Evolutionary conservation across 2,113 vertebrate genomes (phyloP).

Genomic region (Burhinus oedicnemus): DNA sequence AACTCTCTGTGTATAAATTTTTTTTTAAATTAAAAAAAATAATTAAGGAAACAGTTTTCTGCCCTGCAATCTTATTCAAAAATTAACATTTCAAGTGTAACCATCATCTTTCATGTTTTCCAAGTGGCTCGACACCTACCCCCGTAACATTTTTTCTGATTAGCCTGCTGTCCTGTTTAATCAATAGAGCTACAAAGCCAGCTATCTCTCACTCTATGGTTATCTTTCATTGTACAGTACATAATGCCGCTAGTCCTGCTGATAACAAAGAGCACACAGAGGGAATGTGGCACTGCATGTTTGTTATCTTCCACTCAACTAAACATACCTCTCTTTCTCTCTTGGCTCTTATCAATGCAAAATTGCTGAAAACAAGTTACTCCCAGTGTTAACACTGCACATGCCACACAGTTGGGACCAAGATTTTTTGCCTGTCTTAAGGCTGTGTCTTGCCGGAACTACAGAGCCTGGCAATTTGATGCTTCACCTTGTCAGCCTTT

Average conservation of each 20-base stretch:
- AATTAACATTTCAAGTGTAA: conserved; percentile 36
- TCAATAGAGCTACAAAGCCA: conserved; percentile 66
- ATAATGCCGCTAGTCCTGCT: conserved; percentile 52
- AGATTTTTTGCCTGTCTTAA: neutral
- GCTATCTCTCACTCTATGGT: conserved; percentile 59
- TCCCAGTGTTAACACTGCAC: conserved; percentile 15
- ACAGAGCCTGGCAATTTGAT: neutral
- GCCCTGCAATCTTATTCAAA: neutral
- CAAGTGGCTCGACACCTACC: neutral
- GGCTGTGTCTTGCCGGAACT: neutral
- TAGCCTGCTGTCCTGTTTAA: conserved; percentile 68
- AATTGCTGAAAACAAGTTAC: conserved; percentile 43
- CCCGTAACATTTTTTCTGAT: conserved; percentile 56
- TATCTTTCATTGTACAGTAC: conserved; percentile 71
- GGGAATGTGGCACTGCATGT: conserved; percentile 49
- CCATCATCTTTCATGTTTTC: conserved; percentile 38
- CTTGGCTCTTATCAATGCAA: conserved; percentile 54
- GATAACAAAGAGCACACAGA: conserved; percentile 67
- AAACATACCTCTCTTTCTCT: conserved; percentile 56
- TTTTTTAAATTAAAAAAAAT: neutral
- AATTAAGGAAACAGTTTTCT: neutral
- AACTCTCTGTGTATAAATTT: neutral
- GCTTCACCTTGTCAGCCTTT: neutral
- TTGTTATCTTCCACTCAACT: conserved; percentile 64
- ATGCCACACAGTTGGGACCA: neutral